phyloP scores from a whole-genome alignment of 2,797 vertebrate species.

The Myotis myotis region DNA sequence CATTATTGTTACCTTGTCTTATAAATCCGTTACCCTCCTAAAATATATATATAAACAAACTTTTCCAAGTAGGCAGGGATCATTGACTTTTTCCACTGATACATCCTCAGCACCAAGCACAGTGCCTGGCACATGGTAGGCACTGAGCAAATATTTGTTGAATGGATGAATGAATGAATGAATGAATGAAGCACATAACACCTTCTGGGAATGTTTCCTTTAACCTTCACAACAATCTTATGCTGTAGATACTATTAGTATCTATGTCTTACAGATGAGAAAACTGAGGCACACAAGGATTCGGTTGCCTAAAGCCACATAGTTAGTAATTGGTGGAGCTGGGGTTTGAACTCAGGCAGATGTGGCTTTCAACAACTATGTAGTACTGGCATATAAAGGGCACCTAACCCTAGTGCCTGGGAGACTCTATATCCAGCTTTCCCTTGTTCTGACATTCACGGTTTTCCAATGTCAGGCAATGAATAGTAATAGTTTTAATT shows the following conservation, averaged over 20 bases:
- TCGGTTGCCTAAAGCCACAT: neutral
- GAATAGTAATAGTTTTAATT: neutral
- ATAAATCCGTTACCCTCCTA: neutral
- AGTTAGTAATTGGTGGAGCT: neutral
- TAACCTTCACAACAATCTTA: neutral
- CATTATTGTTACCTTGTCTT: neutral
- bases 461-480: neutral
- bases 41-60: slow-evolving; percentile 3
- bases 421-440: neutral
- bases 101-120: neutral
- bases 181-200: neutral
- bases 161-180: neutral
- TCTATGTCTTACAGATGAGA: neutral
- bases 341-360: neutral
- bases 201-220: neutral
- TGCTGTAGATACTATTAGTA: neutral
- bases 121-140: neutral
- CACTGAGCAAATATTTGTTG: neutral
- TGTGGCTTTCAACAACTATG: neutral
- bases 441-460: neutral
- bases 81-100: neutral
- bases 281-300: neutral
- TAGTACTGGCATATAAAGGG: neutral
- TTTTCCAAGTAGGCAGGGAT: neutral
- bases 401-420: neutral